Evolutionary conservation across 2,113 vertebrate genomes (phyloP), one percentile per base, ranked within the genome.

Genomic region (Percina caprodes): DNA sequence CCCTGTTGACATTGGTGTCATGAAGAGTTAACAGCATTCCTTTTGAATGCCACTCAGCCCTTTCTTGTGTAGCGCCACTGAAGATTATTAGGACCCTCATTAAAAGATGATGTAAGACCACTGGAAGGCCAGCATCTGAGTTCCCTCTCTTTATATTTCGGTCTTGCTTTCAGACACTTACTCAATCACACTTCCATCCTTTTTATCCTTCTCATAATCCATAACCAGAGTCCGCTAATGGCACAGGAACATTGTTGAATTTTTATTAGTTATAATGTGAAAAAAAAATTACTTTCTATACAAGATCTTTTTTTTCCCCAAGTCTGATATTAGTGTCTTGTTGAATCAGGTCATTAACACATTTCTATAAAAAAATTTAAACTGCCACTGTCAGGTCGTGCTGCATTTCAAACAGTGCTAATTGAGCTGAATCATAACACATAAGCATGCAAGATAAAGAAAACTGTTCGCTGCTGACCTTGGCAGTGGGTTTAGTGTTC

Each of bases 41-140:
- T 71, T 88, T 87, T 90, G 83, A 91, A 80, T 80, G 84, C 63
- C 78, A 63, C 72, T 84, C 65, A 69, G 39, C 33, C 48, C 83
- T 68, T 80, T 55, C 59, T 79, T 60, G 61, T 65, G 65, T 46
- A 42, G 56, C 74, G 70, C 79, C 72, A 81, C 5, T 85, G 80
- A 80, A 87, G 82, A 86, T 90, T 67, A 89, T 82, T 82, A 81
- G 70, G 59, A 54, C 26, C 79, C 80, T 93, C 87, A 88, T 92
- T 89, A 92, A 91, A 88, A 88, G 75, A 91, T 85, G 86, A 91
- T 85, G 77, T 90, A 82, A 83, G 65, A 89, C 84, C 66, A 60
- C 56, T 82, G 72, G 81, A 84, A 80, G 81, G 78, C 82, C 59
- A 69, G 49, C 35, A 60, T 73, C 55, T 54, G 61, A 52, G 2